Conservation (phyloP, 2,113 vertebrate species). For the Rousettus leschenaultii region DNA sequence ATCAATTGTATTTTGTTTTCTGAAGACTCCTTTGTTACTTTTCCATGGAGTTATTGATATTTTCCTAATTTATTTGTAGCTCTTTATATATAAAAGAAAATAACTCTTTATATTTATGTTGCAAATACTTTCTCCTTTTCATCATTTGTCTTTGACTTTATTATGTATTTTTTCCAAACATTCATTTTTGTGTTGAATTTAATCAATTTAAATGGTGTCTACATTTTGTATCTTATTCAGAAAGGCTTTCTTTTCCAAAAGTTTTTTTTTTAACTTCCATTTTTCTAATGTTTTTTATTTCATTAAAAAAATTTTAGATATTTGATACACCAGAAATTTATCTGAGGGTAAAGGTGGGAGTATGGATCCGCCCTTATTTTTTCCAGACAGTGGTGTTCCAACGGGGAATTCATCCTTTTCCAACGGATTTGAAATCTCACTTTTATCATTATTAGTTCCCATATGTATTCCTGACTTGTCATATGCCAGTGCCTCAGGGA, state of each 20-base stretch:
- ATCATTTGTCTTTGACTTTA: not conserved
- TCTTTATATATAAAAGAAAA: slow-evolving; percentile 31
- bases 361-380: not conserved
- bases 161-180: not conserved
- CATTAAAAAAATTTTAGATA: not conserved
- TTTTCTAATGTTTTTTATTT: not conserved
- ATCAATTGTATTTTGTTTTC: not conserved
- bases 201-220: not conserved
- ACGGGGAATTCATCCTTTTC: not conserved
- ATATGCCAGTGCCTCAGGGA: not conserved
- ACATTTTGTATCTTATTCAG: slow-evolving; percentile 10
- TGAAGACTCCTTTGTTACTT: not conserved
- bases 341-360: not conserved
- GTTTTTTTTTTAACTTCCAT: not conserved
- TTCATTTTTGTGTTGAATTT: not conserved
- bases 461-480: not conserved
- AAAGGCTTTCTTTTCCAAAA: not conserved
- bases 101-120: not conserved
- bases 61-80: not conserved
- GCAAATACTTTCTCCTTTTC: not conserved
- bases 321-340: not conserved
- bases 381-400: not conserved
- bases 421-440: not conserved
- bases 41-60: not conserved
- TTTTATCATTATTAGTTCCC: not conserved